Conservation (phyloP, 2,888 invertebrate species). For the Trachelus iudaicus region DNA sequence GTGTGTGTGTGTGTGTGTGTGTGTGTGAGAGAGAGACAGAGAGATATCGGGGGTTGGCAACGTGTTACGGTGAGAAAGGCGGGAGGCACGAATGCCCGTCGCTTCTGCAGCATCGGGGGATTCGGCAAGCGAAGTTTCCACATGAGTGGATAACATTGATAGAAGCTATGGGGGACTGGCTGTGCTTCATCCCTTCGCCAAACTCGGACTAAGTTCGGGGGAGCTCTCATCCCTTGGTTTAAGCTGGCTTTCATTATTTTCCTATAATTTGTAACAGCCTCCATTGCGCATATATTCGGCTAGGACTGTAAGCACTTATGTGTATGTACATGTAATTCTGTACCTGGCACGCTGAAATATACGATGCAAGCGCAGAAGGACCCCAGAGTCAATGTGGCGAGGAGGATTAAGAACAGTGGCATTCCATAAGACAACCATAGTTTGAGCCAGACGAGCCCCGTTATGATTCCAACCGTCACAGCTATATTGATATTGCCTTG, state of each 20-base stretch:
- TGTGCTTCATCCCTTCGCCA: slow-evolving; percentile 59
- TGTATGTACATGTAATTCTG: neutral
- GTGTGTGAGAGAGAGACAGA: slow-evolving; percentile 28
- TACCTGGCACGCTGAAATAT: slow-evolving; percentile 74
- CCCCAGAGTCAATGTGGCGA: slow-evolving; percentile 72
- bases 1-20: neutral
- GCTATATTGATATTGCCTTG: slow-evolving; percentile 69
- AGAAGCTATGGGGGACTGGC: slow-evolving; percentile 52
- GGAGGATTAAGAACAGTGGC: slow-evolving; percentile 71
- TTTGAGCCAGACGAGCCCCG: slow-evolving; percentile 72
- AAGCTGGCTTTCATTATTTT: slow-evolving; percentile 64
- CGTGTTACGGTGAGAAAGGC: slow-evolving; percentile 63
- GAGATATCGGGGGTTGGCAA: slow-evolving; percentile 29
- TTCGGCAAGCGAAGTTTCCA: slow-evolving; percentile 61
- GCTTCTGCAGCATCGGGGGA: slow-evolving; percentile 53
- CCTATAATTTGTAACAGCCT: slow-evolving; percentile 5
- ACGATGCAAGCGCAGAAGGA: slow-evolving; percentile 71
- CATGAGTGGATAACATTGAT: slow-evolving; percentile 64
- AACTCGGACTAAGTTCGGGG: slow-evolving; percentile 55
- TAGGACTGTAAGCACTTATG: neutral
- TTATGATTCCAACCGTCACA: slow-evolving; percentile 69
- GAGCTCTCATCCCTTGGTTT: slow-evolving; percentile 39
- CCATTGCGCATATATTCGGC: neutral
- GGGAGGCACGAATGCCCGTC: slow-evolving; percentile 55
- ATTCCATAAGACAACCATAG: slow-evolving; percentile 75